Evolutionary conservation across 2,888 invertebrate species (phyloP).

Genomic region (Chrysina gloriosa): DNA sequence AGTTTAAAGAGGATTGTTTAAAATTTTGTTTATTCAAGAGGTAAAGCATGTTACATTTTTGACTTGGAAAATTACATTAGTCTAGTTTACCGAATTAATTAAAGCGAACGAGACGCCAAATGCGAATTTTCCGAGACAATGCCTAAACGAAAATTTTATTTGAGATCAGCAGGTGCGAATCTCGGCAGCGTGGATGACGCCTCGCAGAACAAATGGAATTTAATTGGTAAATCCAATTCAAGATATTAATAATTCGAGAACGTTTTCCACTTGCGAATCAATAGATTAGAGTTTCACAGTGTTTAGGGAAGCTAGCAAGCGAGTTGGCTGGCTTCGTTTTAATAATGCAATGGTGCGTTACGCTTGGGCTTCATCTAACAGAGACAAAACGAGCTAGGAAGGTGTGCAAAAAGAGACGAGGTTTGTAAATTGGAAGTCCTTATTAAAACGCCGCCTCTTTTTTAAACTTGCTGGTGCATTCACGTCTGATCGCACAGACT

Average conservation of each 20-base stretch:
- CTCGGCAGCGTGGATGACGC: neutral
- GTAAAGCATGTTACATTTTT: conserved; percentile 1
- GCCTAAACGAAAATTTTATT: conserved; percentile 28
- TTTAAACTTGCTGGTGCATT: conserved; percentile 15
- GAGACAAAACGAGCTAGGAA: neutral
- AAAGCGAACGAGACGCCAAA: conserved; percentile 4
- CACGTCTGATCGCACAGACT: neutral
- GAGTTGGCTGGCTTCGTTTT: neutral
- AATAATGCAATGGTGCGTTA: conserved; percentile 22
- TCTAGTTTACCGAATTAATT: conserved; percentile 21
- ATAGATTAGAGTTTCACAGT: conserved; percentile 26
- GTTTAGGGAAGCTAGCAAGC: neutral
- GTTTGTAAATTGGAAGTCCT: neutral
- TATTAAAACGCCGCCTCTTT: conserved; percentile 1
- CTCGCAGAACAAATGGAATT: conserved; percentile 30
- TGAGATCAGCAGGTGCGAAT: conserved; percentile 32
- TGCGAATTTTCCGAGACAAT: conserved; percentile 19
- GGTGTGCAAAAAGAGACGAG: neutral
- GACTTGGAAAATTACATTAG: conserved; percentile 14
- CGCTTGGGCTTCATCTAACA: neutral
- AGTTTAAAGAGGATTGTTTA: neutral
- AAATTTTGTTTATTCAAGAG: neutral
- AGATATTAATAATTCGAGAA: conserved; percentile 32
- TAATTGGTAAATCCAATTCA: conserved; percentile 32
- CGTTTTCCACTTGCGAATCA: conserved; percentile 21